Conservation (phyloP, 2,797 vertebrate genomes). For the Mormyrus proboscirostris region DNA sequence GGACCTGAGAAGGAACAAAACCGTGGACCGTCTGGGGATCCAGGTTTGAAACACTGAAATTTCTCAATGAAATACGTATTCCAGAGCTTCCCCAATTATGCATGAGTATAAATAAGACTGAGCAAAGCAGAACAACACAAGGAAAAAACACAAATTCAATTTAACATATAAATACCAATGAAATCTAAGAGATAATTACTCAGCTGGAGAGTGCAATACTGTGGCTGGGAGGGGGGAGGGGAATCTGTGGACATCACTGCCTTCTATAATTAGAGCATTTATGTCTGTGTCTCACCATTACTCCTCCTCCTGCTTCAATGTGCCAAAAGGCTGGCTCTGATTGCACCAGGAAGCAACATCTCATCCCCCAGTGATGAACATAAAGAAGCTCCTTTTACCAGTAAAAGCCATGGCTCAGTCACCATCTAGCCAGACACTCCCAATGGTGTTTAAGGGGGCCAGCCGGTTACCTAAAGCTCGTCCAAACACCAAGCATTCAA, state of each 20-base stretch:
- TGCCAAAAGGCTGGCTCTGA: not conserved
- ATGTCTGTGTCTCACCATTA: not conserved
- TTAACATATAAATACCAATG: not conserved
- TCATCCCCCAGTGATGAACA: not conserved
- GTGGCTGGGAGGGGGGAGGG: not conserved
- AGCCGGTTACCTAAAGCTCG: not conserved
- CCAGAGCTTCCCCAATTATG: not conserved
- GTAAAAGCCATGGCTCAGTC: not conserved
- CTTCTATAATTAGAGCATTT: not conserved
- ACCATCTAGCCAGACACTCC: not conserved
- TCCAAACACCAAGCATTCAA: not conserved
- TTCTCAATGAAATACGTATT: not conserved
- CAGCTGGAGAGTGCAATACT: not conserved
- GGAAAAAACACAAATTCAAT: not conserved
- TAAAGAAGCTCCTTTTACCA: not conserved
- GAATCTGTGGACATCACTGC: not conserved
- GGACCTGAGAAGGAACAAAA: not conserved
- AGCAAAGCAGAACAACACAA: not conserved
- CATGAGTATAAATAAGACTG: not conserved
- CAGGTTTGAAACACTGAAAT: not conserved
- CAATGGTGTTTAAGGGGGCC: not conserved
- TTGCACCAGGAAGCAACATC: not conserved
- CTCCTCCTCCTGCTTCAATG: not conserved
- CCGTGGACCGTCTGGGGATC: not conserved
- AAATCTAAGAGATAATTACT: not conserved